A percentile compares a stretch with the other conserved stretches of the same genome.
Evolutionary conservation across 2,888 invertebrate genomes (phyloP).

Genomic region (Carterocephalus palaemon): DNA sequence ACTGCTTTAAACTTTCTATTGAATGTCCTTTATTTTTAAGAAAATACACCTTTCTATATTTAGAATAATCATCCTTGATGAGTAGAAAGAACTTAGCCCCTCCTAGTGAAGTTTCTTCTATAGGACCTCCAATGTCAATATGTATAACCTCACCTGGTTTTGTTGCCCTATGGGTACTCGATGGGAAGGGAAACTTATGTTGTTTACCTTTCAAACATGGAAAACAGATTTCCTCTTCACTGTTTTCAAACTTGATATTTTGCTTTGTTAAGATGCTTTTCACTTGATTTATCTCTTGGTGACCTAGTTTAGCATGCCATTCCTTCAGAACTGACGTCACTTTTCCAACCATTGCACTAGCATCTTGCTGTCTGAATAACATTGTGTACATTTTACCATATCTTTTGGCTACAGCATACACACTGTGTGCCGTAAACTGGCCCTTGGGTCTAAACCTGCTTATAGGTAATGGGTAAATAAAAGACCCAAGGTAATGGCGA

Average conservation of each 20-base stretch:
- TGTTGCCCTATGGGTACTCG: neutral
- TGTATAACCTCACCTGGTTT: slow-evolving; percentile 15
- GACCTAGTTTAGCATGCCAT: too few relatives aligned
- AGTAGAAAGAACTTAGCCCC: slow-evolving; percentile 13
- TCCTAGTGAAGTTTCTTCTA: slow-evolving; percentile 11
- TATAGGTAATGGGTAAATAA: too few relatives aligned
- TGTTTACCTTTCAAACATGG: neutral
- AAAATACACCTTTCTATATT: slow-evolving; percentile 4
- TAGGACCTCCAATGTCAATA: slow-evolving; percentile 11
- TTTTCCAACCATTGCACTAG: slow-evolving; percentile 13
- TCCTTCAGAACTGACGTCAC: neutral
- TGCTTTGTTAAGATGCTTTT: slow-evolving; percentile 3
- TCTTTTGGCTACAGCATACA: slow-evolving; percentile 8
- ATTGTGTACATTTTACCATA: slow-evolving; percentile 21
- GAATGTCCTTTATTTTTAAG: neutral
- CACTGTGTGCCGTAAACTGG: too few relatives aligned
- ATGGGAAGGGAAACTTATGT: neutral
- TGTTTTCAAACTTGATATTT: neutral
- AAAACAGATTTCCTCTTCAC: neutral
- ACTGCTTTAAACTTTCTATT: neutral
- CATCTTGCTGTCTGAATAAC: neutral
- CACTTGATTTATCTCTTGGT: slow-evolving; percentile 14
- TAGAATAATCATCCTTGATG: slow-evolving; percentile 15
- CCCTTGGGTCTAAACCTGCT: too few relatives aligned
- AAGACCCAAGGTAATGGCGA: too few relatives aligned